Conservation (phyloP, 1,140 invertebrate genomes). For the Maniola jurtina region DNA sequence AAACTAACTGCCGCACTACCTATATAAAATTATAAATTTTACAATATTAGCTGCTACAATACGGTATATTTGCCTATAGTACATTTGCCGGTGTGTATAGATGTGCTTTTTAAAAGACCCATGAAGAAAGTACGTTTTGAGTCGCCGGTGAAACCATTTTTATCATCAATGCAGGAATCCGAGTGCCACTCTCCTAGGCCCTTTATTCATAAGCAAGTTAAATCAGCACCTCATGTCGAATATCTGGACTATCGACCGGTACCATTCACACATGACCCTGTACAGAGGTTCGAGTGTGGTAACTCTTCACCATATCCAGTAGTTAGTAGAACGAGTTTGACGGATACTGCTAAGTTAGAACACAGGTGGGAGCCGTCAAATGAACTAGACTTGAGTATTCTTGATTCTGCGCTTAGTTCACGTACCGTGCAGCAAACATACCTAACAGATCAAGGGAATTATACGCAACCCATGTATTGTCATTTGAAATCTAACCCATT, state of each 20-base stretch:
- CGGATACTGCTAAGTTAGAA: conserved; percentile 29
- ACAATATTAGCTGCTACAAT: no score
- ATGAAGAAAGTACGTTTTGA: conserved; percentile 75
- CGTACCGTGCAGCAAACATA: not conserved
- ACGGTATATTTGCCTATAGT: no score
- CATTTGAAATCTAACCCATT: not conserved
- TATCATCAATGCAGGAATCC: conserved; percentile 43
- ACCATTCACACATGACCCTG: conserved; percentile 48
- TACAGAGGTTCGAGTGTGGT: conserved; percentile 53
- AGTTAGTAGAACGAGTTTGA: conserved; percentile 46
- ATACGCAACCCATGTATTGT: not conserved
- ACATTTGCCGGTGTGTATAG: not conserved
- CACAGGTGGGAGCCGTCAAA: conserved; percentile 48
- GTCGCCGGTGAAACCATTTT: conserved; percentile 40
- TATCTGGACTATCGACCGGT: conserved; percentile 28
- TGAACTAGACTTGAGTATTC: conserved; percentile 64
- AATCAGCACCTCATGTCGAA: conserved; percentile 29
- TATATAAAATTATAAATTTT: no score
- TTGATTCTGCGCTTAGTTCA: conserved; percentile 46
- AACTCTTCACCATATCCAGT: conserved; percentile 57
- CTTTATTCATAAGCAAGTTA: conserved; percentile 47
- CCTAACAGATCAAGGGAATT: not conserved
- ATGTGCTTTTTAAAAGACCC: not conserved
- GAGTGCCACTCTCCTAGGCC: conserved; percentile 69
- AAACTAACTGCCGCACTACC: no score